Evolutionary conservation across 2,797 vertebrate genomes (phyloP).

Genomic region (Emys orbicularis): DNA sequence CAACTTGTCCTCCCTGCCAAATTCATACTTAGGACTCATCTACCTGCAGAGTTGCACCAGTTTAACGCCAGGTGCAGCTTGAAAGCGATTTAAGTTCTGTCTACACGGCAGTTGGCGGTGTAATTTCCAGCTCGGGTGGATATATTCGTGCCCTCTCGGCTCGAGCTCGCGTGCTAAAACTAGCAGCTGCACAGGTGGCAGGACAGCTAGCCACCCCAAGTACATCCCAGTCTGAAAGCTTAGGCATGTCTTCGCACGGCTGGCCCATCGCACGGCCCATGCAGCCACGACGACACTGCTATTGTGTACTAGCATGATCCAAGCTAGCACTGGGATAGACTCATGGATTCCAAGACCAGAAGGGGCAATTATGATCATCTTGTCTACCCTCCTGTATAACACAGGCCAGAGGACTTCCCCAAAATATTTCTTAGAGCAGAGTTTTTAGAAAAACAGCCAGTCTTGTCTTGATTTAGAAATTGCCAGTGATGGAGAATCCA

Average conservation of each 20-base stretch:
- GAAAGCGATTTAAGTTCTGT: not conserved
- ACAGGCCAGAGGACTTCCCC: not conserved
- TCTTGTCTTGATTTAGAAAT: not conserved
- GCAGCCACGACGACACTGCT: not conserved
- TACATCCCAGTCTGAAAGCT: not conserved
- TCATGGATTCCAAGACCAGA: not conserved
- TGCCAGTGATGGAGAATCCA: not conserved
- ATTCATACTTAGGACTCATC: not conserved
- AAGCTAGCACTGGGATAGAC: not conserved
- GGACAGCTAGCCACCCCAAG: not conserved
- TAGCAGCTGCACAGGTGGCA: not conserved
- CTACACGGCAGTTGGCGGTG: not conserved
- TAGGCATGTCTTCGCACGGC: not conserved
- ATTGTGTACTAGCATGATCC: not conserved
- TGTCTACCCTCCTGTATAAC: not conserved
- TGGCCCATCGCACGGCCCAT: not conserved
- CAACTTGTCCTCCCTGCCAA: not conserved
- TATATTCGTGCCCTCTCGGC: not conserved
- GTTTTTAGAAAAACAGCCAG: not conserved
- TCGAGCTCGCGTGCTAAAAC: not conserved
- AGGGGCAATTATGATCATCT: not conserved
- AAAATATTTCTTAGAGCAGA: not conserved
- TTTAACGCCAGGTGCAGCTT: not conserved
- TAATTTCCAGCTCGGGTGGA: not conserved
- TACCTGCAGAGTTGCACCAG: not conserved